These are phyloP conservation scores for Smithornis capensis DNA, from an alignment of 2,113 vertebrate genomes.

Conservation along the genomic window DNA sequence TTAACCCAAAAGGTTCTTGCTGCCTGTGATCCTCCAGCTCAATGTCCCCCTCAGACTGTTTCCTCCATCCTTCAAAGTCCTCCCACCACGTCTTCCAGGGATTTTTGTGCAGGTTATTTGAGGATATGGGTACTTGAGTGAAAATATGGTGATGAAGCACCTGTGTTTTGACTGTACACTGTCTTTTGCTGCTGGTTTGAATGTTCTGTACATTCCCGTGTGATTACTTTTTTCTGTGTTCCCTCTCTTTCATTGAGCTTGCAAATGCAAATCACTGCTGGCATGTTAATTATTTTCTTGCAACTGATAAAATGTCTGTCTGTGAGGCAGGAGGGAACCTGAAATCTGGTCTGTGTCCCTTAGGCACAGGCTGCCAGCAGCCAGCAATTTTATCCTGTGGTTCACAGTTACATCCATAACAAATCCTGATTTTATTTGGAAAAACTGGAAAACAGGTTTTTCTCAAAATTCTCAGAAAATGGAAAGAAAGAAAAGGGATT, in stretches of 20 bases:
- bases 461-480: background rate
- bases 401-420: background rate
- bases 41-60: background rate
- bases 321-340: background rate
- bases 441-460: background rate
- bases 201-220: background rate
- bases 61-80: background rate
- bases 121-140: background rate
- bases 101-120: background rate
- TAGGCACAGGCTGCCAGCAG: background rate
- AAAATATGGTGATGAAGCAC: background rate
- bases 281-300: conserved; percentile 5
- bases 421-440: background rate
- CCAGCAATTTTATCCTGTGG: background rate
- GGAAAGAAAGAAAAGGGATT: background rate
- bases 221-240: background rate
- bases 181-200: background rate
- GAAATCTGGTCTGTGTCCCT: background rate
- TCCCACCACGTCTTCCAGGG: background rate
- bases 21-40: background rate
- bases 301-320: background rate
- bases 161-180: background rate
- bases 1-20: background rate
- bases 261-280: background rate
- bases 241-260: background rate